Evolutionary conservation across 1,140 invertebrate genomes (phyloP).

Genomic region (Littorina saxatilis): DNA sequence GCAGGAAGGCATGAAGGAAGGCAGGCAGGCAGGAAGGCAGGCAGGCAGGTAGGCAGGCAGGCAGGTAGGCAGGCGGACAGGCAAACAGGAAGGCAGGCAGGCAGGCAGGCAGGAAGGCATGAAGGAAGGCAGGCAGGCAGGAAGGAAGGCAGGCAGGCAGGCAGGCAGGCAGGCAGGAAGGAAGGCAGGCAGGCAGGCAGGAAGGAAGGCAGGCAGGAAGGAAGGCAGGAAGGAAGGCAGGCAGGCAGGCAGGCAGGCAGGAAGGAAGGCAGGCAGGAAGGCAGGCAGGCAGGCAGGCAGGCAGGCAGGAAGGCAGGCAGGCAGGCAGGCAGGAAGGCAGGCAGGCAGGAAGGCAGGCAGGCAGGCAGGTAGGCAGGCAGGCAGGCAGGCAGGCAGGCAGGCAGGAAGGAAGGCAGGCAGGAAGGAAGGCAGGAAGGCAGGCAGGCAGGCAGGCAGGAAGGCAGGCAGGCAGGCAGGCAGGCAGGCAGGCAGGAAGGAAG

Average conservation of each 20-base stretch:
- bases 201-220: not conserved
- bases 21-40: no score
- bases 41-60: no score
- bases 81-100: no score
- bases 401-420: not conserved
- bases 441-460: not conserved
- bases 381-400: not conserved
- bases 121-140: no score
- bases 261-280: not conserved
- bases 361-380: no score
- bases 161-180: no score
- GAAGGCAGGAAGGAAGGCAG: no score
- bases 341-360: not conserved
- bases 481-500: not conserved
- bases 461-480: not conserved
- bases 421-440: not conserved
- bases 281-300: not conserved
- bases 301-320: not conserved
- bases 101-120: no score
- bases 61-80: no score
- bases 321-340: not conserved
- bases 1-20: no score
- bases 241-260: not conserved
- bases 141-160: no score
- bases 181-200: not conserved